Base-by-base conservation (phyloP, 2,113 vertebrate genomes). In the Toxostoma redivivum region DNA sequence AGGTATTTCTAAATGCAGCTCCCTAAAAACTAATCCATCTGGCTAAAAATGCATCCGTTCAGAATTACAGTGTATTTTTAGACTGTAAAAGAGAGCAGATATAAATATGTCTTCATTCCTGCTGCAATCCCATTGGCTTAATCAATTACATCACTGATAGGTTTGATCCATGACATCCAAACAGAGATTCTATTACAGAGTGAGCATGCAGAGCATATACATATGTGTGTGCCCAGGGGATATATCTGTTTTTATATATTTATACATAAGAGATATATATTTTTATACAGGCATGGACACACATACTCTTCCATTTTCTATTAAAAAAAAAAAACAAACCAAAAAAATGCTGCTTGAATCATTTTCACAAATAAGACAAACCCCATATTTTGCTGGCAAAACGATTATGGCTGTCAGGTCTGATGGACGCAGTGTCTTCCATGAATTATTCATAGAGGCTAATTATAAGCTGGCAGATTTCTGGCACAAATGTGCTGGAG, bases 381-480 rank as follows among this genome's bases (percentile, higher is more conserved):
- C 84, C 91, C 64, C 57, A 8, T 71, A 71, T 92, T 96, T 95
- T 86, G 79, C 94, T 90, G 93, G 97, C 93, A 88, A 78, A 86
- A 94, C 25, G 61, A 95, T 96, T 94, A 74, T 0, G 6, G 82
- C 92, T 97, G 97, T 97, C 96, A 93, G 90, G 74, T 70, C 88
- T 87, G 85, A 96, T 58, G 89, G 94, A 96, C 60, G 51, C 58
- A 13, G 60, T 5, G 22, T 28, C 83, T 94, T 22, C 81, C 28
- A 96, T 97, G 96, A 97, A 97, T 98, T 97, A 98, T 98, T 97
- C 97, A 98, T 92, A 17, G 2, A 5, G 66, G 89, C 93, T 98
- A 98, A 98, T 98, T 97, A 97, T 73, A 97, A 95, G 64, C 89
- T 80, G 95, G 95, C 93, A 95, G 96, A 73, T 95, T 94, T 57